Percentiles rank a stretch among this genome's conserved stretches.
Evolutionary conservation across 1,140 invertebrate species (phyloP).

Genomic region (Diachasmimorpha longicaudata): DNA sequence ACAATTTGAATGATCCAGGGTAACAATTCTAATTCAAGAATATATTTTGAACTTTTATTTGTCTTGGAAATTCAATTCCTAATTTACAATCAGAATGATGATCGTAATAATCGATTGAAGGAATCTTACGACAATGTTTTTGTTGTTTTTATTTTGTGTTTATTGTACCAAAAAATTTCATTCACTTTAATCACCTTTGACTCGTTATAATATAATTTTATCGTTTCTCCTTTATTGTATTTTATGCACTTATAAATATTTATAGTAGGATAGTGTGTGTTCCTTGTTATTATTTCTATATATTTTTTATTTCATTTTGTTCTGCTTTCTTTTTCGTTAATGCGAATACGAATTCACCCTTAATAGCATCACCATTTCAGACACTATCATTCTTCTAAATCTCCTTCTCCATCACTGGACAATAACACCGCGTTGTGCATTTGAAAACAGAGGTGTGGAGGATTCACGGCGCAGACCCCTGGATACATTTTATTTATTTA

Average conservation of each 20-base stretch:
- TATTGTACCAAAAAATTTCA: constrained; percentile 5
- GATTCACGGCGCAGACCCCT: not conserved
- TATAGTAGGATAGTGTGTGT: not conserved
- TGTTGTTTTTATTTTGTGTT: not conserved
- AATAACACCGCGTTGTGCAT: not conserved
- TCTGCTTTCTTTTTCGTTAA: not conserved
- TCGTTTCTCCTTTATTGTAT: not conserved
- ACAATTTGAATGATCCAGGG: too few relatives aligned
- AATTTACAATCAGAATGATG: too few relatives aligned
- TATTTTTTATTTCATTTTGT: too few relatives aligned
- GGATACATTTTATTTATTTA: not conserved
- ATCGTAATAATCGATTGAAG: too few relatives aligned
- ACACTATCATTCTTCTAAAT: not conserved
- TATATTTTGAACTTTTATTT: too few relatives aligned
- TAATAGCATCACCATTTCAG: not conserved
- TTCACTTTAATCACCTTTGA: not conserved
- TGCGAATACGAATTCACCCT: not conserved
- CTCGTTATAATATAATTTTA: constrained; percentile 3
- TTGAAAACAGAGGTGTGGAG: not conserved
- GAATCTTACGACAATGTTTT: not conserved
- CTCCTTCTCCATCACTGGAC: not conserved
- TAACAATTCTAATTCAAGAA: too few relatives aligned
- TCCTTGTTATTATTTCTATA: not conserved
- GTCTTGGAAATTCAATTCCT: too few relatives aligned
- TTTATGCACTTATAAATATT: not conserved